phyloP scores from a whole-genome alignment of 2,797 vertebrate genomes.

The Esox lucius region DNA sequence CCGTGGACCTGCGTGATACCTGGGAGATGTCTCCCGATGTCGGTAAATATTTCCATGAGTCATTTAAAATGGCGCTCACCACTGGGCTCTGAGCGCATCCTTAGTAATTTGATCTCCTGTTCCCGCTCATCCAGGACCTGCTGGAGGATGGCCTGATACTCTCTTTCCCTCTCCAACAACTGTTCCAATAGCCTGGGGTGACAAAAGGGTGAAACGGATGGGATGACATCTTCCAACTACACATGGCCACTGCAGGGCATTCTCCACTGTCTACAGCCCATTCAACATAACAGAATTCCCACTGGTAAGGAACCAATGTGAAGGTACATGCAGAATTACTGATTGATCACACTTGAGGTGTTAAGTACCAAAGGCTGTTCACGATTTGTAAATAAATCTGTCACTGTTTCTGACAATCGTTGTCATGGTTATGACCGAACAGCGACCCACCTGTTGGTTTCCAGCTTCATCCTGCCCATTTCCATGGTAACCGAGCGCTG shows the following conservation, averaged over 20 bases:
- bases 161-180: conserved; percentile 90
- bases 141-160: conserved; percentile 91
- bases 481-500: conserved; percentile 89
- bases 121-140: conserved; percentile 94
- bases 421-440: conserved; percentile 8
- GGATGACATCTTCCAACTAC: not conserved
- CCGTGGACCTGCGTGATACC: too few relatives aligned
- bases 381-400: not conserved
- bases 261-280: not conserved
- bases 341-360: not conserved
- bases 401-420: not conserved
- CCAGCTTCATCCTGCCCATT: conserved; percentile 92
- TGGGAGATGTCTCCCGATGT: not conserved
- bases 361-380: not conserved
- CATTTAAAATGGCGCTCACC: conserved; percentile 67
- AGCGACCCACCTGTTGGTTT: conserved; percentile 85
- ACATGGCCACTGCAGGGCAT: not conserved
- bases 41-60: not conserved
- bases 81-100: conserved; percentile 81
- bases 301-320: not conserved
- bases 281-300: not conserved
- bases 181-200: conserved; percentile 87
- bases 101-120: conserved; percentile 90
- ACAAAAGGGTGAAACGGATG: conserved; percentile 1
- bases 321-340: not conserved